Conservation (phyloP, 1,140 invertebrate species). For the Hormaphis cornu region DNA sequence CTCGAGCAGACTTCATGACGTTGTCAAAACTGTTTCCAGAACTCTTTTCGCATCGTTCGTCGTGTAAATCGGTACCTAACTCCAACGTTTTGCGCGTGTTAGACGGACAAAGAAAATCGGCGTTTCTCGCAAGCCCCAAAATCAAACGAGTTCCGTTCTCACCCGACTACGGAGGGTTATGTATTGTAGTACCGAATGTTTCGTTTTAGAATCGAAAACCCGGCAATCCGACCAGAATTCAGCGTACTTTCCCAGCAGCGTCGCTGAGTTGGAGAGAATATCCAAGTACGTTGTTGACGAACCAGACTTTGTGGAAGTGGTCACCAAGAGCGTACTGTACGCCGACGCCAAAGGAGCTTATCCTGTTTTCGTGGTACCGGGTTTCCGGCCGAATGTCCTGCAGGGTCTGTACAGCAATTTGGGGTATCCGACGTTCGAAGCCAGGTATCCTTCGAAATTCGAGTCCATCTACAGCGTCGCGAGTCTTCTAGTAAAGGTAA, state of each 20-base stretch:
- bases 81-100: too few relatives aligned
- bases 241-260: neutral
- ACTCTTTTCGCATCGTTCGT: too few relatives aligned
- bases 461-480: slow-evolving; percentile 2
- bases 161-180: too few relatives aligned
- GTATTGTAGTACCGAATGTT: neutral
- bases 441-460: slow-evolving; percentile 9
- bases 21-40: too few relatives aligned
- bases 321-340: slow-evolving; percentile 9
- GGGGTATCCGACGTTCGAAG: slow-evolving; percentile 24
- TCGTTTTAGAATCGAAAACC: neutral
- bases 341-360: slow-evolving; percentile 5
- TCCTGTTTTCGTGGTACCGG: slow-evolving; percentile 23
- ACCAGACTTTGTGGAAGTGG: slow-evolving; percentile 17
- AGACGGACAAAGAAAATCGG: too few relatives aligned
- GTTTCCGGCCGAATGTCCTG: neutral
- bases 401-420: neutral
- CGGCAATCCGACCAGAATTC: neutral
- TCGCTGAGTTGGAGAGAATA: neutral
- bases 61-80: too few relatives aligned
- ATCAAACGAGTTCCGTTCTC: too few relatives aligned
- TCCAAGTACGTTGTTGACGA: neutral
- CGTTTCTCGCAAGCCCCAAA: too few relatives aligned
- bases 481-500: neutral
- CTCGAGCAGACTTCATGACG: too few relatives aligned